These are phyloP conservation scores for Baccha elongata DNA, from an alignment of 2,888 invertebrate genomes.

Conservation along the genomic window DNA sequence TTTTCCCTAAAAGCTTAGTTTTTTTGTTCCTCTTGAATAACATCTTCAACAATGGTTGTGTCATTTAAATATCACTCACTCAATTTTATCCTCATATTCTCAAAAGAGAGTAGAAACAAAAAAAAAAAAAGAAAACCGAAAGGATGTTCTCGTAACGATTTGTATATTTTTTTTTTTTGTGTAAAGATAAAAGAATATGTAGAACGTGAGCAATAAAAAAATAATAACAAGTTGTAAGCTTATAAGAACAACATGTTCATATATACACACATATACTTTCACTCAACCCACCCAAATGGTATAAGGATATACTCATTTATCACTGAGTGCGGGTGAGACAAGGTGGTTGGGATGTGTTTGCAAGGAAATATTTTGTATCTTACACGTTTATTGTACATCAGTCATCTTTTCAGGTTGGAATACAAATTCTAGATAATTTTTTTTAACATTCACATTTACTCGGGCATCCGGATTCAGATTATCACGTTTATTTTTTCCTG, in stretches of 20 bases:
- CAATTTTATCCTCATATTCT: conserved; percentile 16
- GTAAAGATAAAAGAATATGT: conserved; percentile 13
- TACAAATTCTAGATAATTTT: conserved; percentile 7
- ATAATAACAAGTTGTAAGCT: conserved; percentile 32
- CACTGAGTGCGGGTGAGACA: not conserved
- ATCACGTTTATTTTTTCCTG: conserved; percentile 7
- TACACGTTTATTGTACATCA: conserved; percentile 1
- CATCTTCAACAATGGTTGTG: conserved; percentile 19
- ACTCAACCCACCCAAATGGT: not conserved
- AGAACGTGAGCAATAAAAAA: conserved; percentile 16
- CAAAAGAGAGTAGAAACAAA: not conserved
- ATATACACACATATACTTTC: not conserved
- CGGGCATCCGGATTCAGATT: conserved; percentile 6
- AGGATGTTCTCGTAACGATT: conserved; percentile 2
- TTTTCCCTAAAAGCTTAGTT: not conserved
- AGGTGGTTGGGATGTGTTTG: not conserved
- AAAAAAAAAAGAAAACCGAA: not conserved
- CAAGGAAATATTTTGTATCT: not conserved
- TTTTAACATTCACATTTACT: conserved; percentile 5
- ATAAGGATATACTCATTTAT: conserved; percentile 24
- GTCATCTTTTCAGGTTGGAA: not conserved
- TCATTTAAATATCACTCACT: conserved; percentile 35
- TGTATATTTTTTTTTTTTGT: conserved; percentile 6
- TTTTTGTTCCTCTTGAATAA: not conserved
- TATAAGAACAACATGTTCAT: conserved; percentile 3